Conservation (phyloP, 2,113 vertebrate genomes). For the Bubo scandiacus region DNA sequence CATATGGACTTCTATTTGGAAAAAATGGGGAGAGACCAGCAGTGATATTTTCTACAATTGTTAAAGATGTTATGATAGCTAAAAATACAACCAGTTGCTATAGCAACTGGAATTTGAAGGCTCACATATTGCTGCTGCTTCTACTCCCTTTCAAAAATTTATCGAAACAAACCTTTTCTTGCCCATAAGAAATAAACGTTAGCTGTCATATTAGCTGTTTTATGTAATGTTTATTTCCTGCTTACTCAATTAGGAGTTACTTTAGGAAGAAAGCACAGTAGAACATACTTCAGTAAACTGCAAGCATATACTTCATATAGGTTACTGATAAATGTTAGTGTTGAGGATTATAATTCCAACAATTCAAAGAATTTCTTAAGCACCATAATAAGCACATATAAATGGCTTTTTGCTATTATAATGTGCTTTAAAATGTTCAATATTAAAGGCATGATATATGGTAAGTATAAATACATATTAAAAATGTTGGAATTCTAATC, state of each 20-base stretch:
- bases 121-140: neutral
- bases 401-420: neutral
- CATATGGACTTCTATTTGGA: neutral
- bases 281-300: neutral
- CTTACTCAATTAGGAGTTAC: neutral
- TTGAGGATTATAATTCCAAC: neutral
- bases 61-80: constrained; percentile 18
- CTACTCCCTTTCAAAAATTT: constrained; percentile 11
- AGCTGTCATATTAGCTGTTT: neutral
- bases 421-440: neutral
- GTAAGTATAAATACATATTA: neutral
- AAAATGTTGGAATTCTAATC: neutral
- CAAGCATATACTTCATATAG: neutral
- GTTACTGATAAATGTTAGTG: neutral
- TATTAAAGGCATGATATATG: neutral
- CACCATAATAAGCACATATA: neutral
- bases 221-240: neutral
- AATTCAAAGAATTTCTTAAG: neutral
- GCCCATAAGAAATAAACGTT: neutral
- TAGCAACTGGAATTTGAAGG: constrained; percentile 34
- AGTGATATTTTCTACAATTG: neutral
- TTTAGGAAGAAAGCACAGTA: neutral
- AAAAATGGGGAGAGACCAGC: neutral
- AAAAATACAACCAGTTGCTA: constrained; percentile 64
- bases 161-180: neutral